Conservation (phyloP, 2,113 vertebrate species). For the Mormoops blainvillei region DNA sequence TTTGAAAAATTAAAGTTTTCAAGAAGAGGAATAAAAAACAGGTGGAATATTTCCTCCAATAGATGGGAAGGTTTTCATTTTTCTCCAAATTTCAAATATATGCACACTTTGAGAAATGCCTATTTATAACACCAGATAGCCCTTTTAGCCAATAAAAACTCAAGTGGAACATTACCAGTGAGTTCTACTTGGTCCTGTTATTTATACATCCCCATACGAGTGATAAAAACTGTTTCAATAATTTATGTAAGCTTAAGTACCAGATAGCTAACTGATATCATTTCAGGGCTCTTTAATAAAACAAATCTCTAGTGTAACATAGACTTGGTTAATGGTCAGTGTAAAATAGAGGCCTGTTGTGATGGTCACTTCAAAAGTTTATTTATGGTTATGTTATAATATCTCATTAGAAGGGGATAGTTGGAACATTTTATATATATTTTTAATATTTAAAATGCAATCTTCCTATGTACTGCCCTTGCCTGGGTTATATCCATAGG, state of each 20-base stretch:
- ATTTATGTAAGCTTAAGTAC: constrained; percentile 28
- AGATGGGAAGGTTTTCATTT: background rate
- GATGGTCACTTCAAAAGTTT: constrained; percentile 47
- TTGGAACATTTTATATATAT: background rate
- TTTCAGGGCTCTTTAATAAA: constrained; percentile 50
- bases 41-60: background rate
- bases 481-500: background rate
- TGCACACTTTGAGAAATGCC: background rate
- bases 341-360: constrained; percentile 46
- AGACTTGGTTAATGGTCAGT: constrained; percentile 9
- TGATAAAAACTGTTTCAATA: constrained; percentile 60
- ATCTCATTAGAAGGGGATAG: background rate
- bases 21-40: background rate
- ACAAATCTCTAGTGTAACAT: constrained; percentile 23
- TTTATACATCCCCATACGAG: constrained; percentile 31
- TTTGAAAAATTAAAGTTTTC: background rate
- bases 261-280: constrained; percentile 31
- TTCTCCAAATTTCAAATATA: background rate
- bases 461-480: background rate
- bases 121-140: background rate
- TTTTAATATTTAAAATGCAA: constrained; percentile 22
- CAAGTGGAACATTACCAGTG: background rate
- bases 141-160: background rate
- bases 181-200: constrained; percentile 17
- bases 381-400: background rate